Percentiles rank a stretch among this genome's conserved stretches.
Evolutionary conservation across 2,113 vertebrate genomes (phyloP).

Genomic region (Saguinus imperator): DNA sequence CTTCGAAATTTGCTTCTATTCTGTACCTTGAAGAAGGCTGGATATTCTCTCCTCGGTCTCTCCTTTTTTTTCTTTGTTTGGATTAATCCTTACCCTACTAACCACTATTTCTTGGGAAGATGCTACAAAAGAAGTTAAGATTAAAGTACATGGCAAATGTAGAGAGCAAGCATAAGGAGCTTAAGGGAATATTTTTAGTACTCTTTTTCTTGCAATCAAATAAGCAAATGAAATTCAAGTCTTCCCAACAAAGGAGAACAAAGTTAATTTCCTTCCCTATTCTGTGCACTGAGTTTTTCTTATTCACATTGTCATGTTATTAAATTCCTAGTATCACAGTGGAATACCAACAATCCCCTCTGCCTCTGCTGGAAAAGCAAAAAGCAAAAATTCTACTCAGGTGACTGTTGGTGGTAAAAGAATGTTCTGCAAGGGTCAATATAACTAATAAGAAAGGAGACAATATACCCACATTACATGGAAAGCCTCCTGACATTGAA

Average conservation of each 20-base stretch:
- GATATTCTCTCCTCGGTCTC: background rate
- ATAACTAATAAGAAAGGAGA: slow-evolving; percentile 61
- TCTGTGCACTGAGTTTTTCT: slow-evolving; percentile 13
- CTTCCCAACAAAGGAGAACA: slow-evolving; percentile 20
- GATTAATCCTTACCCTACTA: background rate
- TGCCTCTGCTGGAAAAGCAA: slow-evolving; percentile 38
- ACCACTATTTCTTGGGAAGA: background rate
- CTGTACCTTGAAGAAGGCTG: background rate
- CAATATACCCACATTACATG: background rate
- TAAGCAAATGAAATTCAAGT: slow-evolving; percentile 37
- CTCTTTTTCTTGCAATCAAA: slow-evolving; percentile 34
- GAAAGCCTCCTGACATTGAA: background rate
- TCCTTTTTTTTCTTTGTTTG: background rate
- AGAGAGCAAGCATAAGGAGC: background rate
- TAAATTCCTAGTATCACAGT: slow-evolving; percentile 1
- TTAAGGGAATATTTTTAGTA: background rate
- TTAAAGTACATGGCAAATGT: background rate
- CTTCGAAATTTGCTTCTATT: rapidly evolving
- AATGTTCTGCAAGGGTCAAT: slow-evolving; percentile 53
- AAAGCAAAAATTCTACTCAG: background rate
- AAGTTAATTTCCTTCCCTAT: slow-evolving; percentile 37
- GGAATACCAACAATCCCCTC: slow-evolving; percentile 7
- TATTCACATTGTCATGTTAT: slow-evolving; percentile 41
- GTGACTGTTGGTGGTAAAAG: slow-evolving; percentile 51
- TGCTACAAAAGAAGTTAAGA: background rate